Conservation (phyloP, 2,113 vertebrate species). For the Brienomyrus brachyistius region DNA sequence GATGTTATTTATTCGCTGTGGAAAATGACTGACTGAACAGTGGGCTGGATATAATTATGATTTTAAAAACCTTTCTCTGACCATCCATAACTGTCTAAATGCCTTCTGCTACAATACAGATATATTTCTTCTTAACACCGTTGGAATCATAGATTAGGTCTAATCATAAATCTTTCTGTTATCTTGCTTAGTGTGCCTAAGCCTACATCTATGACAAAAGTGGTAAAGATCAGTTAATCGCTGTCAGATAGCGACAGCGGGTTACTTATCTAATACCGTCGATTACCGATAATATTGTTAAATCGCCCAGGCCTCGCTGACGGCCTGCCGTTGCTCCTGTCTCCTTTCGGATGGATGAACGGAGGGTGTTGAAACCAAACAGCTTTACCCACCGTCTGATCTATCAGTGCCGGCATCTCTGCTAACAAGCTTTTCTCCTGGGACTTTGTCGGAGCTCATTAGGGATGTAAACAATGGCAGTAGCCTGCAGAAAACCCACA, state of each 20-base stretch:
- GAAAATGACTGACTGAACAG: not conserved
- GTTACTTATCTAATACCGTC: not conserved
- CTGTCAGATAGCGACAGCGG: not conserved
- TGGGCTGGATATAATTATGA: not conserved
- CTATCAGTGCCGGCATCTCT: constrained; percentile 12
- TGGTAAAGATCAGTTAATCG: not conserved
- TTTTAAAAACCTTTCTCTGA: not conserved
- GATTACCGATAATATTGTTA: not conserved
- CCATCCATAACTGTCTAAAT: not conserved
- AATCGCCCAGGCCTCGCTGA: not conserved
- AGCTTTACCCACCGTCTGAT: constrained; percentile 5
- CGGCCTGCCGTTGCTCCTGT: not conserved
- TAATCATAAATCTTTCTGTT: not conserved
- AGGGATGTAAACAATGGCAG: constrained; percentile 24
- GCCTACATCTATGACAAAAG: not conserved
- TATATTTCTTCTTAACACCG: not conserved
- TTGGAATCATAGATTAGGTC: not conserved
- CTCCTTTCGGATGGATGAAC: not conserved
- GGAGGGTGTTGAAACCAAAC: not conserved
- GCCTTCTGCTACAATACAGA: not conserved
- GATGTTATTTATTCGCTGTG: not conserved
- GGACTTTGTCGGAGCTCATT: constrained; percentile 23
- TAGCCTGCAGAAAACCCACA: constrained; percentile 10
- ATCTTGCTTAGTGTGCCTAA: not conserved
- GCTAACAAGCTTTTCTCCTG: constrained; percentile 20